A percentile compares a stretch with the other conserved stretches of the same genome.
phyloP scores from a whole-genome alignment of 2,113 vertebrate genomes.

The Columbina picui region DNA sequence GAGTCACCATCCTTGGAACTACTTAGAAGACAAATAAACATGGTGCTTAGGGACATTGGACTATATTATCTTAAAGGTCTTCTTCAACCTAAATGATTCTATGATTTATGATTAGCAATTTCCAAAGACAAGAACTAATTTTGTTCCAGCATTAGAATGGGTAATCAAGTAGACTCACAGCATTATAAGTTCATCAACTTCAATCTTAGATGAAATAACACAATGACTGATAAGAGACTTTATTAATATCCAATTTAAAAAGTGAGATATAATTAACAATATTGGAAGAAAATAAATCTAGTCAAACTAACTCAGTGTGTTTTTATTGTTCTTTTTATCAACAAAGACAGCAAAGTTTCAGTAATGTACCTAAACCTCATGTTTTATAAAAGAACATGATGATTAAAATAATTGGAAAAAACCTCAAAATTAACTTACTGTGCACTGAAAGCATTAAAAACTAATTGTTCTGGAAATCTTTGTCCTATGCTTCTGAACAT shows the following conservation, averaged over 20 bases:
- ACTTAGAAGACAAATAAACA: rapidly evolving
- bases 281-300: not conserved
- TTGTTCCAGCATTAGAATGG: not conserved
- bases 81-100: not conserved
- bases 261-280: not conserved
- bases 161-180: not conserved
- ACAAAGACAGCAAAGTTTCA: not conserved
- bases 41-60: not conserved
- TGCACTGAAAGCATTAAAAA: not conserved
- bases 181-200: not conserved
- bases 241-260: not conserved
- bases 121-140: not conserved
- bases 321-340: not conserved
- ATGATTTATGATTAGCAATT: not conserved
- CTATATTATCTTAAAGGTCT: rapidly evolving
- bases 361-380: not conserved
- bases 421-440: not conserved
- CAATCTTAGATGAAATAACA: not conserved
- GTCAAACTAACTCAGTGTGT: not conserved
- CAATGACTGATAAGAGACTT: not conserved
- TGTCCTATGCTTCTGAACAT: not conserved
- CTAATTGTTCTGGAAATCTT: not conserved
- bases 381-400: not conserved
- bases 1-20: not conserved
- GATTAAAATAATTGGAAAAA: not conserved